Percentiles rank a stretch among this genome's conserved stretches.
These are phyloP conservation scores for Anas flavirostris DNA, from an alignment of 2,797 vertebrate species.

Conservation along the genomic window DNA sequence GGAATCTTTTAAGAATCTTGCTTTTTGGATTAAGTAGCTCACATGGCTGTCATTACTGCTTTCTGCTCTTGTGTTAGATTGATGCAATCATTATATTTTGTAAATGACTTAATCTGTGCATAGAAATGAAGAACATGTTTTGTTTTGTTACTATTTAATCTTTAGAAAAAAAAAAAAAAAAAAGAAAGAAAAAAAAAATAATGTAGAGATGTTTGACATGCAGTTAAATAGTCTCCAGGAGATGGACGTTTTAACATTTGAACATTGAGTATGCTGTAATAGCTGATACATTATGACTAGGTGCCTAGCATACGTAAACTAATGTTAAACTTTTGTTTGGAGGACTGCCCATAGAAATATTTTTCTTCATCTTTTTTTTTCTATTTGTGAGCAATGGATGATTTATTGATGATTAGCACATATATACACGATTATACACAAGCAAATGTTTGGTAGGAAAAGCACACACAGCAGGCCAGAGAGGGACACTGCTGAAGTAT, in stretches of 20 bases:
- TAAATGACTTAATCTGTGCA: neutral
- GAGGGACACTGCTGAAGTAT: neutral
- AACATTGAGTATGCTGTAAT: neutral
- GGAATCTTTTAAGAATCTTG: slow-evolving; percentile 30
- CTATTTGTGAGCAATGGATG: neutral
- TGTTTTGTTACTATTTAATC: neutral
- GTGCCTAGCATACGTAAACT: neutral
- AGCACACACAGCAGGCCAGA: neutral
- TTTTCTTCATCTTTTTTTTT: neutral
- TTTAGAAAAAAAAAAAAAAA: neutral
- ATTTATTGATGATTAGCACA: neutral
- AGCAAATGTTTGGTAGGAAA: neutral
- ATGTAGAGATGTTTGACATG: neutral
- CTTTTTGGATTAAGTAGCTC: slow-evolving; percentile 71
- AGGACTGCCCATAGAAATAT: neutral
- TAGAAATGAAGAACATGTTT: neutral
- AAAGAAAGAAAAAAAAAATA: neutral
- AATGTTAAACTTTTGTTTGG: neutral
- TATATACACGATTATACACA: accelerated
- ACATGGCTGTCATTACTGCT: slow-evolving; percentile 69
- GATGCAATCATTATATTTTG: neutral
- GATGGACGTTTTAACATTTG: neutral
- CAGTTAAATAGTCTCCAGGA: neutral
- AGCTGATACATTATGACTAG: neutral
- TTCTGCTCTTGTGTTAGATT: slow-evolving; percentile 44